Evolutionary conservation across 2,113 vertebrate genomes (phyloP).

Genomic region (Plestiodon gilberti): DNA sequence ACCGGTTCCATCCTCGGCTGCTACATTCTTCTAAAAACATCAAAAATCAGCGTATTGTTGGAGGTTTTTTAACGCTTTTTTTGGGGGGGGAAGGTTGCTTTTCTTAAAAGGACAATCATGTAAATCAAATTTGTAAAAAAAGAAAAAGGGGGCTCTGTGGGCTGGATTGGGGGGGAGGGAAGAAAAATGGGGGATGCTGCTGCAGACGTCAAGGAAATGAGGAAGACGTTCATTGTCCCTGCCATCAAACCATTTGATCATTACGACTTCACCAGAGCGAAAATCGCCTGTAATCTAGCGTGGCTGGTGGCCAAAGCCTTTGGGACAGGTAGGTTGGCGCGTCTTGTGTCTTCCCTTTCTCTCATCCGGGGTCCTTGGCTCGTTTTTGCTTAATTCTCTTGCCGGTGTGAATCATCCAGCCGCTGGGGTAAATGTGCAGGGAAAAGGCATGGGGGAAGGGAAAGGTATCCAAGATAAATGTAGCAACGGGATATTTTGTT

Average conservation of each 20-base stretch:
- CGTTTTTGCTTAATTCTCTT: background rate
- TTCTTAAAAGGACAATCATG: constrained; percentile 64
- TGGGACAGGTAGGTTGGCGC: constrained; percentile 90
- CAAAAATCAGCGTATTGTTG: background rate
- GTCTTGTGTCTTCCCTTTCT: constrained; percentile 41
- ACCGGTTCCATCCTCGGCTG: constrained; percentile 40
- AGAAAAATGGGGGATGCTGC: constrained; percentile 91
- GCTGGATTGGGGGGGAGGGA: constrained; percentile 47
- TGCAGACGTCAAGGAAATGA: constrained; percentile 79
- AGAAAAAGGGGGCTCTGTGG: background rate
- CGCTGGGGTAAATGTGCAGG: background rate
- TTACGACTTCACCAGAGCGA: constrained; percentile 93
- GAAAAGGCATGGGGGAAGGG: background rate
- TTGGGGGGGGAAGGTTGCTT: background rate
- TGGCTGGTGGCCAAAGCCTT: constrained; percentile 96
- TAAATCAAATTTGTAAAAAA: constrained; percentile 53
- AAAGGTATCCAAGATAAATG: background rate
- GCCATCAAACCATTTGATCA: constrained; percentile 94
- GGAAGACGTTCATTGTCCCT: constrained; percentile 89
- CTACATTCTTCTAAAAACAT: background rate
- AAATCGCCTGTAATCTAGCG: constrained; percentile 92
- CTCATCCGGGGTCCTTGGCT: constrained; percentile 52
- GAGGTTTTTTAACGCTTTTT: background rate
- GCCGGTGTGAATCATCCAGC: background rate
- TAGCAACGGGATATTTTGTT: background rate